Evolutionary conservation across 2,888 invertebrate species (phyloP).

Genomic region (Nomada goodeniana): DNA sequence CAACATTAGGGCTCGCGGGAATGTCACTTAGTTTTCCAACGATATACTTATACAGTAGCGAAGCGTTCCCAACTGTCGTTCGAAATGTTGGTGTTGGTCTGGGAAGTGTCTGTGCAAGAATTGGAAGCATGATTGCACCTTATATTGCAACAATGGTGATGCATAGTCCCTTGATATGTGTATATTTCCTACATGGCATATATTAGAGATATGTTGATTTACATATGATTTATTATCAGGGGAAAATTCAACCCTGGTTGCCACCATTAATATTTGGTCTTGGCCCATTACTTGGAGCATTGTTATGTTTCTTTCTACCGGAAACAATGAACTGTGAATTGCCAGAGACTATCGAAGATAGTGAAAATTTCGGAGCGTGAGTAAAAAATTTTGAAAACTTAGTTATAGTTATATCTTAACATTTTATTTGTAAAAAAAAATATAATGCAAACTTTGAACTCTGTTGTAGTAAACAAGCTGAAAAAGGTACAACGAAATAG

Average conservation of each 20-base stretch:
- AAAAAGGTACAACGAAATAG: conserved; percentile 28
- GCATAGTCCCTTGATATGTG: neutral
- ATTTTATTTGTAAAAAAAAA: neutral
- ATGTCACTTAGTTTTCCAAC: conserved; percentile 94
- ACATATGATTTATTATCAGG: conserved; percentile 64
- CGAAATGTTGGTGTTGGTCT: conserved; percentile 94
- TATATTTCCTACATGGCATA: neutral
- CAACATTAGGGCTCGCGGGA: conserved; percentile 91
- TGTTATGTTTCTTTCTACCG: conserved; percentile 84
- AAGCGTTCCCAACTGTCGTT: conserved; percentile 95
- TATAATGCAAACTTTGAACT: neutral
- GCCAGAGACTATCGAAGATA: conserved; percentile 85
- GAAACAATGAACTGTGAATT: conserved; percentile 85
- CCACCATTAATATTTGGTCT: conserved; percentile 85
- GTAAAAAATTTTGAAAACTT: conserved; percentile 40
- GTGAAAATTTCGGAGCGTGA: conserved; percentile 84
- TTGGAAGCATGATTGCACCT: conserved; percentile 95
- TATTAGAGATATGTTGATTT: neutral
- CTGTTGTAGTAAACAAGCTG: conserved; percentile 52
- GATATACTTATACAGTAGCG: conserved; percentile 94
- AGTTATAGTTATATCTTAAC: neutral
- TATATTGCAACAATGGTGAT: conserved; percentile 89
- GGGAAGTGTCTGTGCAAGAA: conserved; percentile 92
- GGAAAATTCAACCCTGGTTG: conserved; percentile 75
- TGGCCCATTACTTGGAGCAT: conserved; percentile 83